Conservation (phyloP, 53 echinoderm and acorn worm species). For the Mesocentrotus franciscanus region DNA sequence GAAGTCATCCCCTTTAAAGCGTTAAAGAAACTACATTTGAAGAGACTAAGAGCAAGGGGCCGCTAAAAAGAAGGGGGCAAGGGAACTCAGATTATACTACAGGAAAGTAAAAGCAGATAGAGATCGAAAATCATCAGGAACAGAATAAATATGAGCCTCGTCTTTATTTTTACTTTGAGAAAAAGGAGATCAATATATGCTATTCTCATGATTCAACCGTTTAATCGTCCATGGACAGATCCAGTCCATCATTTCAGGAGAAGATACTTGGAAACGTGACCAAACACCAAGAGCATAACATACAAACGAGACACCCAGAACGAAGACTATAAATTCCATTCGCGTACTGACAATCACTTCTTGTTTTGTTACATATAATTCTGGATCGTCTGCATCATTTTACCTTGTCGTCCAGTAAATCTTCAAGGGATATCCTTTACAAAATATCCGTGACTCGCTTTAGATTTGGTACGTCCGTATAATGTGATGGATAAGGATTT, state of each 20-base stretch:
- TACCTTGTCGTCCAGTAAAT: neutral
- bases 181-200: neutral
- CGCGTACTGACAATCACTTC: neutral
- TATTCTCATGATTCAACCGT: neutral
- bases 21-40: too few relatives aligned
- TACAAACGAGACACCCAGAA: neutral
- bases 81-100: neutral
- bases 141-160: neutral
- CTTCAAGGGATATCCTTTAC: neutral
- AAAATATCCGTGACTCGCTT: neutral
- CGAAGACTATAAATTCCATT: neutral
- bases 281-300: neutral
- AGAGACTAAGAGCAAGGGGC: too few relatives aligned
- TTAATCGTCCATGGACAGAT: neutral
- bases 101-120: neutral
- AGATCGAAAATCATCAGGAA: neutral
- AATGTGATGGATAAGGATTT: conserved; percentile 46
- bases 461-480: neutral
- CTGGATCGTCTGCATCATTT: neutral
- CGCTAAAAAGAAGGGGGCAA: neutral
- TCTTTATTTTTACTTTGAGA: neutral
- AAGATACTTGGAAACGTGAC: neutral
- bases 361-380: neutral
- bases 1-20: neutral
- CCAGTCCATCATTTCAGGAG: neutral